Evolutionary conservation across 1,140 invertebrate species (phyloP).

Genomic region (Ericerus pela): DNA sequence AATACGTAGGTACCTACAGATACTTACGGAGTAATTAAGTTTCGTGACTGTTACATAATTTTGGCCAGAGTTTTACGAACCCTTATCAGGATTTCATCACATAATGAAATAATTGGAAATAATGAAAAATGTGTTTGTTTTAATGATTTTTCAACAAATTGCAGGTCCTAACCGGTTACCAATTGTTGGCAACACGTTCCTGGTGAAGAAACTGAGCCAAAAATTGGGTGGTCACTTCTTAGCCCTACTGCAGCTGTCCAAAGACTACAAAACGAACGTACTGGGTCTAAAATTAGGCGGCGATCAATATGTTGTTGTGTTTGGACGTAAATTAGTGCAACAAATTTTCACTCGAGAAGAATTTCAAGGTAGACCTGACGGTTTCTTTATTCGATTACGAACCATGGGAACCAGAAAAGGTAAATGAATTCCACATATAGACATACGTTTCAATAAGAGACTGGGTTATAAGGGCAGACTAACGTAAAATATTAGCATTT

Average conservation of each 20-base stretch:
- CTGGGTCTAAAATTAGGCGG: slow-evolving; percentile 48
- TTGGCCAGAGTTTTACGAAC: too few relatives aligned
- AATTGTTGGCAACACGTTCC: slow-evolving; percentile 43
- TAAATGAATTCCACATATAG: slow-evolving; percentile 23
- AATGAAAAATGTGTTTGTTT: too few relatives aligned
- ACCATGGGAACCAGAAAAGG: slow-evolving; percentile 50
- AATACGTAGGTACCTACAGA: too few relatives aligned
- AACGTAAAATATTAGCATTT: neutral
- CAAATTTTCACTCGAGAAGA: slow-evolving; percentile 45
- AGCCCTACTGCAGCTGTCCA: slow-evolving; percentile 40
- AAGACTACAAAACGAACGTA: slow-evolving; percentile 43
- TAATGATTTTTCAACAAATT: too few relatives aligned
- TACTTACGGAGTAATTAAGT: too few relatives aligned
- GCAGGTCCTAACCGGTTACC: slow-evolving; percentile 55
- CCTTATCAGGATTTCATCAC: too few relatives aligned
- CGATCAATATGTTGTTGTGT: slow-evolving; percentile 44
- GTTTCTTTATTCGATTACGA: slow-evolving; percentile 49
- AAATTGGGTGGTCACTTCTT: slow-evolving; percentile 44
- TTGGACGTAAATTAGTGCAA: slow-evolving; percentile 39
- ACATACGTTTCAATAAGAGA: neutral
- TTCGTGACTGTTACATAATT: too few relatives aligned
- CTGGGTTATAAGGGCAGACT: neutral
- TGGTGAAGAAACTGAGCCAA: slow-evolving; percentile 37
- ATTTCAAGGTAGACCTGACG: slow-evolving; percentile 55
- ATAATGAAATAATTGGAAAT: too few relatives aligned